These are phyloP conservation scores for Halesus radiatus DNA, from an alignment of 1,140 invertebrate genomes.

Conservation along the genomic window DNA sequence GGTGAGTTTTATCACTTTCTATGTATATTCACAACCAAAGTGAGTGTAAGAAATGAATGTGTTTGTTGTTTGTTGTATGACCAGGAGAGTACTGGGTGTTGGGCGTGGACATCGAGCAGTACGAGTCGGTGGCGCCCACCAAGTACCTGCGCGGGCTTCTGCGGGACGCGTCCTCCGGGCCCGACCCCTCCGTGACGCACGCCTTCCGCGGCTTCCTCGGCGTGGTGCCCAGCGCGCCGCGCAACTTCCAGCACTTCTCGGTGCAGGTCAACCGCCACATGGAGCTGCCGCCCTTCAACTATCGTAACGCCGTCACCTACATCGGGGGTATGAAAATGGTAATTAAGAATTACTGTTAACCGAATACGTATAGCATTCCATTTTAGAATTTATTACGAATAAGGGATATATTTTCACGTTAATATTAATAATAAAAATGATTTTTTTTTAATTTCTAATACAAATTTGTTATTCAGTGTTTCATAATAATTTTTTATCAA, in stretches of 20 bases:
- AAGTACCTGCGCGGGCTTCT: slow-evolving; percentile 84
- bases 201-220: slow-evolving; percentile 84
- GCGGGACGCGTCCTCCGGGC: slow-evolving; percentile 71
- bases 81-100: slow-evolving; percentile 91
- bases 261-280: slow-evolving; percentile 83
- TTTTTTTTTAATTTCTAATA: too few relatives aligned
- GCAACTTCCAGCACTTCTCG: slow-evolving; percentile 82
- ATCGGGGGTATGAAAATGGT: slow-evolving; percentile 81
- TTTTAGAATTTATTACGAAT: too few relatives aligned
- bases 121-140: slow-evolving; percentile 80
- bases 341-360: too few relatives aligned
- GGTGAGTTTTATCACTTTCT: slow-evolving; percentile 70
- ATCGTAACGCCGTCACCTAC: slow-evolving; percentile 80
- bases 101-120: slow-evolving; percentile 91
- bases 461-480: too few relatives aligned
- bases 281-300: slow-evolving; percentile 87
- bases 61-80: slow-evolving; percentile 41
- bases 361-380: too few relatives aligned
- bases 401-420: too few relatives aligned
- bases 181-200: slow-evolving; percentile 64
- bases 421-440: too few relatives aligned
- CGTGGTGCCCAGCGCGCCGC: slow-evolving; percentile 78
- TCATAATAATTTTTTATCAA: too few relatives aligned
- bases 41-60: too few relatives aligned
- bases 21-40: too few relatives aligned